Evolutionary conservation across 2,888 invertebrate species (phyloP), one percentile per base, ranked within the genome.

Genomic region (Anorthoa munda): DNA sequence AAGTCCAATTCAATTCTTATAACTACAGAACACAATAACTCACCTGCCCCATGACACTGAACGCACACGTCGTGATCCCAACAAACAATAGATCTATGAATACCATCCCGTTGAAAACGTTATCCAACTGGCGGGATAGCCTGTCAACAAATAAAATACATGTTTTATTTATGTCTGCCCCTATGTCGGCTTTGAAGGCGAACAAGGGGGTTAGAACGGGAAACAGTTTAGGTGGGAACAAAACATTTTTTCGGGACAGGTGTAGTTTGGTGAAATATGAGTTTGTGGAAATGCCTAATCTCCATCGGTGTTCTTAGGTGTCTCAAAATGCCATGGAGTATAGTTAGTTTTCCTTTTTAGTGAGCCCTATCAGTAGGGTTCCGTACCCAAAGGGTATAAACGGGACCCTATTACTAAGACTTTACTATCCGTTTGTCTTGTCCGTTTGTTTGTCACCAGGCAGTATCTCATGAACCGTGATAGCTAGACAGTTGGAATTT

Each of bases 51-150:
- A 92, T 89, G 58, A 94, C 89, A 56, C 86, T 89, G 63, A 93
- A 93, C 69, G 94, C 92, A 67, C 94, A 93, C 17, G 90, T 89
- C 3, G 88, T 91, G 1, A 92, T 82, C 0, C 92, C 91, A 9
- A 90, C 88, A 77, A 92, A 92, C 23, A 92, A 69, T 58, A 94
- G 71, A 81, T 93, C 88, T 17, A 91, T 73, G 76, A 93, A 94
- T 63, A 93, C 84, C 73, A 94, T 85, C 79, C 78, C 81, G 74
- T 92, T 93, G 79, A 93, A 94, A 46, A 91, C 86, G 39, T 85
- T 78, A 78, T 94, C 90, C 63, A 93, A 72, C 75, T 87, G 77
- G 17, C 79, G 67, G 17, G 92, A 85, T 71, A 94, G 77, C 55
- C 94, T 94, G 88, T 72, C 87, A 92, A 81, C 73, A 84, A 67